These are phyloP conservation scores for Diacarnus erythraeanus DNA, from an alignment of 37 sponge, comb jelly and placozoan species.

Conservation along the genomic window DNA sequence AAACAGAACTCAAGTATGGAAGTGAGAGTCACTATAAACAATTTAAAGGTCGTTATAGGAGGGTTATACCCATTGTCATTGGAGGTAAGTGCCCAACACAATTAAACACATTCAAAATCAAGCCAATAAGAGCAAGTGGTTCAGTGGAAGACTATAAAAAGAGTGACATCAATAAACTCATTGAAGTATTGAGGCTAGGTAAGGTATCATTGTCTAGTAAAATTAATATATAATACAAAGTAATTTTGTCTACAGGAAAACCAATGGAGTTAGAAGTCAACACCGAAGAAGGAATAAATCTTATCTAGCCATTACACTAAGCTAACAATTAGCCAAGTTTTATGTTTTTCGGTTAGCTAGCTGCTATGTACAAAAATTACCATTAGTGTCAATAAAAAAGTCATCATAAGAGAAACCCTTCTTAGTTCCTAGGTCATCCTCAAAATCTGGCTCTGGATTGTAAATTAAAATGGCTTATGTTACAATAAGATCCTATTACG, in stretches of 20 bases:
- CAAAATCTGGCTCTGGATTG: neutral
- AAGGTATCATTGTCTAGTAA: too few species aligned
- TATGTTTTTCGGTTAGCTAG: too few species aligned
- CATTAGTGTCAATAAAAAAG: neutral
- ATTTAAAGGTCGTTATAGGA: conserved; percentile 11
- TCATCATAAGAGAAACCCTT: neutral
- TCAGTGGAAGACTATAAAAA: neutral
- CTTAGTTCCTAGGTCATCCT: neutral
- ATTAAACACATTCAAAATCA: neutral
- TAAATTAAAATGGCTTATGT: too few species aligned
- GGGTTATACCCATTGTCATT: conserved; percentile 22
- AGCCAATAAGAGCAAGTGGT: neutral
- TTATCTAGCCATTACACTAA: too few species aligned
- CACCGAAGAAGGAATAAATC: neutral
- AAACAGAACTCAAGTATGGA: conserved; percentile 21
- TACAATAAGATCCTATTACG: too few species aligned
- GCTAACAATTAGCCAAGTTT: too few species aligned
- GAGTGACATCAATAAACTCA: neutral
- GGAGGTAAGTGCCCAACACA: conserved; percentile 6
- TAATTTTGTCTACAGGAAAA: neutral
- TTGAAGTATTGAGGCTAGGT: neutral
- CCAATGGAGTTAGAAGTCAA: neutral
- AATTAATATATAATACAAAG: too few species aligned
- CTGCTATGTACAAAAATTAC: neutral
- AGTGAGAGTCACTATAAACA: conserved; percentile 9